Evolutionary conservation across 2,797 vertebrate genomes (phyloP).

Genomic region (Lutjanus argentimaculatus): DNA sequence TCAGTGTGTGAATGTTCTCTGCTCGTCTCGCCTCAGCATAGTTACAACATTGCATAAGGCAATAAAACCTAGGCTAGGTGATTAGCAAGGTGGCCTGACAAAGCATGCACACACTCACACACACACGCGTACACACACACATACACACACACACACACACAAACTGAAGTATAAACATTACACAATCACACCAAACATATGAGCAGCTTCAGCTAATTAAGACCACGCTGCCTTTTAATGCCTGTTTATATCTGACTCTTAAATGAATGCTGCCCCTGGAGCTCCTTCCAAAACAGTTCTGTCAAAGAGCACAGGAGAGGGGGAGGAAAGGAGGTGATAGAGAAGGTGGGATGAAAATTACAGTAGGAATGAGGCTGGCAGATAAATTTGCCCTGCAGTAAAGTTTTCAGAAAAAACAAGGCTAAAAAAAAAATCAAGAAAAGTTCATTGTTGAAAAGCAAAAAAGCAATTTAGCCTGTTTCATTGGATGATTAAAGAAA

Average conservation of each 20-base stretch:
- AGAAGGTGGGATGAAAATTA: conserved; percentile 45
- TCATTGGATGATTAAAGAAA: conserved; percentile 40
- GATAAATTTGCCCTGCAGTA: conserved; percentile 22
- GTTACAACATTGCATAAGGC: conserved; percentile 48
- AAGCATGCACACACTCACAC: conserved; percentile 35
- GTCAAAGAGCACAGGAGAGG: conserved; percentile 8
- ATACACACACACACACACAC: conserved; percentile 44
- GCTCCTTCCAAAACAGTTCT: conserved; percentile 68
- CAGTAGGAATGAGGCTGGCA: conserved; percentile 20
- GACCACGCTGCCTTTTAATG: conserved; percentile 81
- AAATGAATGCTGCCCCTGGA: conserved; percentile 69
- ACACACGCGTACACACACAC: conserved; percentile 41
- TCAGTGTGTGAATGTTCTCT: conserved; percentile 23
- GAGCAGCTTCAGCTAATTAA: conserved; percentile 76
- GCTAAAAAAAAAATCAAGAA: conserved; percentile 3
- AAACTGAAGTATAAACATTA: conserved; percentile 73
- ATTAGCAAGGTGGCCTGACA: conserved; percentile 69
- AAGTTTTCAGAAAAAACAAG: conserved; percentile 30
- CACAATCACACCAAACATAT: conserved; percentile 71
- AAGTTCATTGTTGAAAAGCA: conserved; percentile 13
- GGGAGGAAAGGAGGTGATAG: conserved; percentile 17
- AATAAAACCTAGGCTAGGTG: conserved; percentile 69
- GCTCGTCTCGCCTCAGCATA: conserved; percentile 29
- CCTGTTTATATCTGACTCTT: conserved; percentile 77
- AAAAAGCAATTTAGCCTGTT: conserved; percentile 14